Evolutionary conservation across 2,888 invertebrate species (phyloP), one percentile per base, ranked within the genome.

Genomic region (Eupithecia centaureata): DNA sequence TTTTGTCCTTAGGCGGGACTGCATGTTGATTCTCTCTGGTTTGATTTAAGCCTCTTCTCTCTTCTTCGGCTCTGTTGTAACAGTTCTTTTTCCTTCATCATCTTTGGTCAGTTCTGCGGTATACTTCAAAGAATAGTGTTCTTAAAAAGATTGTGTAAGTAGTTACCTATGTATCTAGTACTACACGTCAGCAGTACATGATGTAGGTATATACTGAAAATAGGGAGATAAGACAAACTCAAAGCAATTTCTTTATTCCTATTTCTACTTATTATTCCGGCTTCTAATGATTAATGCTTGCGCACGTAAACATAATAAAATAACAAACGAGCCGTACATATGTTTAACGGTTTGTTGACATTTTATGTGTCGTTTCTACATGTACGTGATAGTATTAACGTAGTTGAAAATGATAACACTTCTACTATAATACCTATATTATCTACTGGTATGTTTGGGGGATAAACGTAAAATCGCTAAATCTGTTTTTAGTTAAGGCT

Each of bases 271-370:
- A 56, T 56, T 56, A n/a, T 27, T 27, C 25, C 5, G 38, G 28
- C 5, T 57, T 30, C 12, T 8, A 32, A 18, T 32, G 57, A 33
- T 57, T 10, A 57, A 56, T 58, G 52, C 15, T 58, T 57, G 30
- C 15, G 47, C 18, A 59, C 47, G 60, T 57, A 60, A 62, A 65
- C 62, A 57, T 42, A 68, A 65, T 73, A 70, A 65, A 65, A 65
- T 72, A 67, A 47, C 63, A 71, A 73, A 71, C 57, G 65, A 68
- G 67, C 59, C 62, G 65, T 57, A 18, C 18, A 12, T 73, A 75
- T 73, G 70, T 74, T 76, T 76, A 73, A 77, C 73, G 71, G 77
- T 75, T 76, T 79, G 74, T 76, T 75, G 72, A 72, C 78, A 76
- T 67, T 61, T 58, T 60, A 67, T 66, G 68, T 73, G 61, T 63